Conservation (phyloP, 1,140 invertebrate genomes). For the Brevipalpus yothersi region DNA sequence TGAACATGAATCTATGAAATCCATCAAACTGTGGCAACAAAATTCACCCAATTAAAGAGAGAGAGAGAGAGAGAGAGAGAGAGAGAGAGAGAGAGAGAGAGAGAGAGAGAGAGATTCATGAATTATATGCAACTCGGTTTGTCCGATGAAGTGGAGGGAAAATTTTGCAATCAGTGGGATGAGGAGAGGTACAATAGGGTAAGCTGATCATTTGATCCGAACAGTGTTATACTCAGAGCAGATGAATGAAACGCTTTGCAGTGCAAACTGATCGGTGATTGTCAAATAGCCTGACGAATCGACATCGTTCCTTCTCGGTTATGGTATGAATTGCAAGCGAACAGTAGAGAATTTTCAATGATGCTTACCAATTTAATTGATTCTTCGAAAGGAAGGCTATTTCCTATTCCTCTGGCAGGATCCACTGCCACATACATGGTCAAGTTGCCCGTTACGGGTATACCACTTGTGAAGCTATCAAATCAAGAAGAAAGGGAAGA, state of each 20-base stretch:
- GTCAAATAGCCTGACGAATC: no score
- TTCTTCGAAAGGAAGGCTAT: background rate
- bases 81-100: background rate
- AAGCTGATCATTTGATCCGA: no score
- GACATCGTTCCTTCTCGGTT: no score
- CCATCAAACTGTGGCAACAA: conserved; percentile 45
- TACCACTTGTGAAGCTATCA: conserved; percentile 22
- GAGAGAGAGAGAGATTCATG: background rate
- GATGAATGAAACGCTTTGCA: no score
- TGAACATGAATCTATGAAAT: conserved; percentile 54
- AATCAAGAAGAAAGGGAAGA: background rate
- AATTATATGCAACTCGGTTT: background rate
- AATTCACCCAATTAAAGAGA: background rate
- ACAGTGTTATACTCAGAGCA: no score
- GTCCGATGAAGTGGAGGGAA: background rate
- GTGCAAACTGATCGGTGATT: no score
- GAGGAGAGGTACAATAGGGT: no score
- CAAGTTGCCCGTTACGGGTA: conserved; percentile 39
- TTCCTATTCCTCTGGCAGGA: background rate
- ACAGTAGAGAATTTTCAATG: background rate
- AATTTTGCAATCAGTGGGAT: no score
- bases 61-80: background rate
- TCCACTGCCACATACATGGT: conserved; percentile 32
- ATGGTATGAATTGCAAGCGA: no score
- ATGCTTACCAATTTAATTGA: background rate